phyloP scores from a whole-genome alignment of 2,888 invertebrate species.

The Ferrisia virgata region DNA sequence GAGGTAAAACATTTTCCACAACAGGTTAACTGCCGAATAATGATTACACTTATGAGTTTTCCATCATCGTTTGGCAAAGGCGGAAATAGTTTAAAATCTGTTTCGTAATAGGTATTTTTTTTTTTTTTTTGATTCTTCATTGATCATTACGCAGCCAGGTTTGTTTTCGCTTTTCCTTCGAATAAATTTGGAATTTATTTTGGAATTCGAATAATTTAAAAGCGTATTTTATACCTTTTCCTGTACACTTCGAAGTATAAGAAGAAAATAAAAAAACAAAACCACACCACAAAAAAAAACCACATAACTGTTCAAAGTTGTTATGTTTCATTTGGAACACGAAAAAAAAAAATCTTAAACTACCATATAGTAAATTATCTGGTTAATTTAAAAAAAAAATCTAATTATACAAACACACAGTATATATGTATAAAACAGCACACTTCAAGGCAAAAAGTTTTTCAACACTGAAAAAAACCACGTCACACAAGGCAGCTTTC shows the following conservation, averaged over 20 bases:
- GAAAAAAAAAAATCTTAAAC: constrained; percentile 16
- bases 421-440: constrained; percentile 14
- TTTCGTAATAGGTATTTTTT: too few species aligned
- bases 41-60: background rate
- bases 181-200: background rate
- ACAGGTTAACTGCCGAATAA: background rate
- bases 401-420: constrained; percentile 31
- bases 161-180: background rate
- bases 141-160: too few species aligned
- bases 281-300: constrained; percentile 8
- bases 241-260: background rate
- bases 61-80: background rate
- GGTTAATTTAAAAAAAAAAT: background rate
- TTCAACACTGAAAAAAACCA: constrained; percentile 27
- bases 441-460: constrained; percentile 13
- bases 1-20: background rate
- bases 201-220: background rate
- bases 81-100: background rate
- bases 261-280: constrained; percentile 10
- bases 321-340: background rate
- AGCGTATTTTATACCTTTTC: constrained; percentile 29
- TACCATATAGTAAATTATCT: background rate
- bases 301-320: background rate
- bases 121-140: too few species aligned
- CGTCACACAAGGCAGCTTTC: constrained; percentile 31